Evolutionary conservation across 2,113 vertebrate genomes (phyloP).

Genomic region (Pluvianellus socialis): DNA sequence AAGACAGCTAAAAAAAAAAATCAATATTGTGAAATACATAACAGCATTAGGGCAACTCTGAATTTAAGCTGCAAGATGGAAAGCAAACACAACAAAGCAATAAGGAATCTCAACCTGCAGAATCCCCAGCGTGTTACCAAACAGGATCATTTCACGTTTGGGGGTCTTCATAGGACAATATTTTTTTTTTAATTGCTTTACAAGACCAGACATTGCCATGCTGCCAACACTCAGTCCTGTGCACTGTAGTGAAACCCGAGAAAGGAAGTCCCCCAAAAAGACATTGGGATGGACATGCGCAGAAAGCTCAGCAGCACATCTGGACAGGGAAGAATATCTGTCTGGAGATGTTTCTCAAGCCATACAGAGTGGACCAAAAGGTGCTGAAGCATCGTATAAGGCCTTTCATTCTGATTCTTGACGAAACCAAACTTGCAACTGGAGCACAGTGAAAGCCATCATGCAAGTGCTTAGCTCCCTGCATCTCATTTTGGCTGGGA

Average conservation of each 20-base stretch:
- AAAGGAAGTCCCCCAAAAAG: not conserved
- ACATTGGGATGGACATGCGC: not conserved
- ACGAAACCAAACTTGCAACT: not conserved
- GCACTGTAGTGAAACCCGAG: not conserved
- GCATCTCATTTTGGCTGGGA: not conserved
- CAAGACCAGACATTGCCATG: not conserved
- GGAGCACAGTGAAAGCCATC: not conserved
- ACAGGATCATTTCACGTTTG: not conserved
- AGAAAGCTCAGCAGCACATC: not conserved
- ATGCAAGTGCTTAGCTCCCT: not conserved
- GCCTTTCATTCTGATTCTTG: not conserved
- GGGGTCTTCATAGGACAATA: not conserved
- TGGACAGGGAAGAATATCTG: not conserved
- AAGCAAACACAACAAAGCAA: constrained; percentile 21
- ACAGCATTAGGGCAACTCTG: constrained; percentile 13
- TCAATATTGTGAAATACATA: constrained; percentile 47
- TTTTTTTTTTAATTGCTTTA: not conserved
- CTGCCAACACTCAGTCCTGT: not conserved
- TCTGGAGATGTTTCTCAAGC: not conserved
- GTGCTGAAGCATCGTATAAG: not conserved
- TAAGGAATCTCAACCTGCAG: not conserved
- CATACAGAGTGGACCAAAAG: not conserved
- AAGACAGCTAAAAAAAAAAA: constrained; percentile 26
- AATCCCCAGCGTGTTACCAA: not conserved
- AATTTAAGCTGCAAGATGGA: constrained; percentile 16